A percentile compares a stretch with the other conserved stretches of the same genome.
Conservation (phyloP, 2,888 invertebrate species). For the Psylliodes chrysocephalus region DNA sequence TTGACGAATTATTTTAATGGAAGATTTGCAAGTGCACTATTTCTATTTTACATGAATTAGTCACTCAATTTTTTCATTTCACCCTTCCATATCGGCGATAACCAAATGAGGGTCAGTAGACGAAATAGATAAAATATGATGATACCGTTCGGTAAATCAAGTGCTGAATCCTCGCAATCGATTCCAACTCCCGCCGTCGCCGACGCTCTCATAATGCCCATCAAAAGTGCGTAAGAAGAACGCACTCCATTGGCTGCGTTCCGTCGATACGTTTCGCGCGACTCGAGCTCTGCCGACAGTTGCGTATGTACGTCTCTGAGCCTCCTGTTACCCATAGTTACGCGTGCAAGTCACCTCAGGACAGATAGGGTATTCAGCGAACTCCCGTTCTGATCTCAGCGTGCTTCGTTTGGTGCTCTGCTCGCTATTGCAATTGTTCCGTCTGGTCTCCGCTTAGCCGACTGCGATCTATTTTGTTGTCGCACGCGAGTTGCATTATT, state of each 20-base stretch:
- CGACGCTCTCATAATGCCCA: slow-evolving; percentile 61
- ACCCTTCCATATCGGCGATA: background rate
- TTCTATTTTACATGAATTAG: too few species aligned
- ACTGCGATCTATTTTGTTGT: too few species aligned
- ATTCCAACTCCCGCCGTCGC: slow-evolving; percentile 49
- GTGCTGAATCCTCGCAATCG: slow-evolving; percentile 7
- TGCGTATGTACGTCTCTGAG: slow-evolving; percentile 42
- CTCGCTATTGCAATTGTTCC: slow-evolving; percentile 15
- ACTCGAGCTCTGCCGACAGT: slow-evolving; percentile 28
- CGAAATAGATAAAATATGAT: slow-evolving; percentile 11
- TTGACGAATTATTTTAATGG: too few species aligned
- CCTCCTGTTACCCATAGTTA: slow-evolving; percentile 44
- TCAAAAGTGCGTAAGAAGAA: slow-evolving; percentile 63
- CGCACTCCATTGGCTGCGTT: slow-evolving; percentile 62
- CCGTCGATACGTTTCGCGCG: slow-evolving; percentile 53
- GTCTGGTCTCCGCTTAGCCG: too few species aligned
- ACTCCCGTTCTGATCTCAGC: slow-evolving; percentile 22
- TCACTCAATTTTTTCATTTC: too few species aligned
- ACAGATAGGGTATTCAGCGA: slow-evolving; percentile 14
- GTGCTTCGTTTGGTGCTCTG: slow-evolving; percentile 16
- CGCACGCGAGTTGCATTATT: slow-evolving; percentile 30
- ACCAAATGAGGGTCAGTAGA: slow-evolving; percentile 2
- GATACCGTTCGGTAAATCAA: slow-evolving; percentile 3
- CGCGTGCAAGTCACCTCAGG: slow-evolving; percentile 37
- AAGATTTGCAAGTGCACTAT: too few species aligned